These are phyloP conservation scores for Serripes groenlandicus DNA, from an alignment of 2,888 invertebrate genomes.

Conservation along the genomic window DNA sequence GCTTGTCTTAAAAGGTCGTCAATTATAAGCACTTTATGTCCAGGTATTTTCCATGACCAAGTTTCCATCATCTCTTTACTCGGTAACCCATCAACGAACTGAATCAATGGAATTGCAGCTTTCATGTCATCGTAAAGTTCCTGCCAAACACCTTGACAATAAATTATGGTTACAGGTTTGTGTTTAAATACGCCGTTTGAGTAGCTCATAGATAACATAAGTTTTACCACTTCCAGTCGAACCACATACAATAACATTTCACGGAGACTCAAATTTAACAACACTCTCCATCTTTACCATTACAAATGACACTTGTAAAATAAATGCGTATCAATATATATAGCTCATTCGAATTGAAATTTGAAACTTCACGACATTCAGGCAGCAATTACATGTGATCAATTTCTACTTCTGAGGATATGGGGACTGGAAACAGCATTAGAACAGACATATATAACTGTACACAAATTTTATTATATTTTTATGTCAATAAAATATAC, in stretches of 20 bases:
- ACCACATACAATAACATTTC: neutral
- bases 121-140: conserved; percentile 19
- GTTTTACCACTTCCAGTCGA: conserved; percentile 1
- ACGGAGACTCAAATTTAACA: neutral
- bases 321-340: neutral
- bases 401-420: neutral
- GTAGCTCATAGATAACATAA: neutral
- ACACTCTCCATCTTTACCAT: neutral
- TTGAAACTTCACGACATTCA: neutral
- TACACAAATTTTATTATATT: neutral
- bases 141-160: conserved; percentile 23
- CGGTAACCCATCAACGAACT: conserved; percentile 40
- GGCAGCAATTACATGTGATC: neutral
- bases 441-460: neutral
- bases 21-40: conserved; percentile 21
- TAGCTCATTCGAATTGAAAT: neutral
- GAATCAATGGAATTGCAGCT: conserved; percentile 12
- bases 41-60: conserved; percentile 13
- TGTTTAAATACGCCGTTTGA: conserved; percentile 28
- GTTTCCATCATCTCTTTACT: conserved; percentile 11
- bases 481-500: neutral
- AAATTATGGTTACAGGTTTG: conserved; percentile 26
- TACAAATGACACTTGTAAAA: neutral
- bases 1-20: conserved; percentile 19
- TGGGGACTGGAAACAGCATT: neutral